Evolutionary conservation across 1,140 invertebrate genomes (phyloP), one percentile per base, ranked within the genome.

Genomic region (Drosophila suzukii): DNA sequence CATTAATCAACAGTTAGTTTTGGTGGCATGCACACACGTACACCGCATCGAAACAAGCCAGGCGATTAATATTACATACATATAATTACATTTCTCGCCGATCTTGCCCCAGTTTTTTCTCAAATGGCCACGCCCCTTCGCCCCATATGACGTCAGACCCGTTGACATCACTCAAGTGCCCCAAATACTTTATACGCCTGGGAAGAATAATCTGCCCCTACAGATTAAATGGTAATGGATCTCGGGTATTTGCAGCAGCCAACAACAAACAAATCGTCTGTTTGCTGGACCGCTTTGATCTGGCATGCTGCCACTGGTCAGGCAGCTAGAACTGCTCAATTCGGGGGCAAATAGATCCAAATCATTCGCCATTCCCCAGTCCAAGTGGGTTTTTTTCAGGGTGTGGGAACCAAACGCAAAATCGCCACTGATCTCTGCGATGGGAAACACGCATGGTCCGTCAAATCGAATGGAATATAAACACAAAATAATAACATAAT

Each of bases 401-500:
- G 36, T 49, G 63, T 43, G 57, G 58, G 43, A 59, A 60, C 55
- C 41, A 53, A 34, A 49, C 15, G 57, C 32, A 46, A 24, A 39
- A 66, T 51, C 44, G 47, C 36, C 56, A 72, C 56, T 34, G 70
- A 73, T 73, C 65, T 24, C 65, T 24, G 57, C 63, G 78, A 81
- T 78, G 74, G 51, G 27, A 73, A 81, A 53, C 63, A 75, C 59
- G 70, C 80, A 75, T 32, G 53, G 34, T 36, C 63, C 61, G 67
- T 61, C 77, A 73, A 81, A 77, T 74, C 60, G 62, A 74, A 81
- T 81, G 65, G 53, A 78, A 73, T 65, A 82, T 73, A 79, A 83
- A 83, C 82, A 86, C 61, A 81, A 76, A 76, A 86, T 85, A 85
- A 85, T 82, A 79, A 67, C 83, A 88, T 86, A 88, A 85, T 86